Base-by-base conservation (phyloP, 1,140 invertebrate species). In the Drosophila mauritiana region DNA sequence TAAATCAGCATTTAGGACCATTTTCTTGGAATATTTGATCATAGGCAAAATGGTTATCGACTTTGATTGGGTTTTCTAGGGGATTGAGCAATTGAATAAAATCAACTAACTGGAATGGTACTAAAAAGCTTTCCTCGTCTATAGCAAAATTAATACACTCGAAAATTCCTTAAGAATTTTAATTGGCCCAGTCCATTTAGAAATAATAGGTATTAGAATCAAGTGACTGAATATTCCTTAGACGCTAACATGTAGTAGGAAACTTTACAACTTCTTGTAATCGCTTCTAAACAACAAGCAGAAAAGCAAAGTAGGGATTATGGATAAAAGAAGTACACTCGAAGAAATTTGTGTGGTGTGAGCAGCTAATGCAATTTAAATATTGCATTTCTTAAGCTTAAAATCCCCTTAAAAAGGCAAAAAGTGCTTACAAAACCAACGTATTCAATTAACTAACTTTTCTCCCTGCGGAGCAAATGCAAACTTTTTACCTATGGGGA, bases 1-100 rank as follows among this genome's bases (percentile, higher is more conserved):
- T 40, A 73, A 88, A 79, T 89, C 84, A 80, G 75, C 67, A 55
- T 77, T 80, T 77, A 59, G 55, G 42, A 12, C 48, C 31, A 55
- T 68, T 86, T 70, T 63, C 34, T 74, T 55, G 49, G 61, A 63
- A 86, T 81, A 69, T 81, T 80, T 80, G 67, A 74, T 67, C 53
- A 58, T 48, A 53, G 54, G 45, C 40, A 75, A 49, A 54, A 75
- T 53, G 52, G 59, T 27, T 39, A 52, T 52, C 20, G 37, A 67
- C 40, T 57, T 49, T 22, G 57, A 42, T 73, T 72, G 20, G 15
- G 3, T 37, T 22, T n/a, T 39, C 12, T n/a, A 20, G 11, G 13
- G n/a, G 25, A 1, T 20, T 46, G 31, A 11, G 13, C 13, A 62
- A 62, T 36, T 49, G 42, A 73, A 46, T 73, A 40, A 73, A 74